These are phyloP conservation scores for Drosophila melanosoma DNA, from an alignment of 2,888 invertebrate species.

Conservation along the genomic window DNA sequence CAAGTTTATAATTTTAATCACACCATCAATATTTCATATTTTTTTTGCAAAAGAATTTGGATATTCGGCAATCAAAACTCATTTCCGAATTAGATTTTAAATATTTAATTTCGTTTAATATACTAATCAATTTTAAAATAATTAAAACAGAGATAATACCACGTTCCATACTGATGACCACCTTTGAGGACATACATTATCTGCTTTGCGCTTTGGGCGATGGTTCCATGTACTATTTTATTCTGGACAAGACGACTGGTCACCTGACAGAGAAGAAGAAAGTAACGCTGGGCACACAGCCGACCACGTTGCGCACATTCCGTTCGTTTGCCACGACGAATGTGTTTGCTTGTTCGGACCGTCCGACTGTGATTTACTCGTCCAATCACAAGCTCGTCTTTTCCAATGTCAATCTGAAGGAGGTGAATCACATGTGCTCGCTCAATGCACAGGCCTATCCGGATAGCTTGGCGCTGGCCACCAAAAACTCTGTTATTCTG, in stretches of 20 bases:
- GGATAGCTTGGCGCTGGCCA: slow-evolving; percentile 88
- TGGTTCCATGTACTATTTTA: slow-evolving; percentile 98
- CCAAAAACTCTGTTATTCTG: slow-evolving; percentile 88
- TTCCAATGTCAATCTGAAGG: slow-evolving; percentile 98
- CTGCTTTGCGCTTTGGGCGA: slow-evolving; percentile 97
- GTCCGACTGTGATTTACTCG: slow-evolving; percentile 99
- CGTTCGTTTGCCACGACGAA: slow-evolving; percentile 95
- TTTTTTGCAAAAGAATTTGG: too few species aligned
- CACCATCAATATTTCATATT: too few species aligned
- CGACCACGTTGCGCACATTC: slow-evolving; percentile 96
- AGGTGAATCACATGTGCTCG: slow-evolving; percentile 99
- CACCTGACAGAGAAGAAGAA: slow-evolving; percentile 94
- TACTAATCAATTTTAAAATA: neutral
- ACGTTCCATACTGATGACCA: slow-evolving; percentile 96
- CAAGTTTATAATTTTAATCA: neutral
- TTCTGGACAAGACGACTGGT: slow-evolving; percentile 91
- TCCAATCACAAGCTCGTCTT: slow-evolving; percentile 99
- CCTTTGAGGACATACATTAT: slow-evolving; percentile 96
- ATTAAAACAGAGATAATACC: slow-evolving; percentile 94
- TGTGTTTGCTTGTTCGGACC: slow-evolving; percentile 99
- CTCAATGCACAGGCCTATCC: slow-evolving; percentile 97
- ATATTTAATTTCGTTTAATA: neutral
- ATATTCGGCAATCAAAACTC: neutral
- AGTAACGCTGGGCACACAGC: slow-evolving; percentile 98
- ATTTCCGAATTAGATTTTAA: neutral